Percentiles rank a stretch among this genome's conserved stretches.
These are phyloP conservation scores for Bombus pascuorum DNA, from an alignment of 1,140 invertebrate species.

Conservation along the genomic window DNA sequence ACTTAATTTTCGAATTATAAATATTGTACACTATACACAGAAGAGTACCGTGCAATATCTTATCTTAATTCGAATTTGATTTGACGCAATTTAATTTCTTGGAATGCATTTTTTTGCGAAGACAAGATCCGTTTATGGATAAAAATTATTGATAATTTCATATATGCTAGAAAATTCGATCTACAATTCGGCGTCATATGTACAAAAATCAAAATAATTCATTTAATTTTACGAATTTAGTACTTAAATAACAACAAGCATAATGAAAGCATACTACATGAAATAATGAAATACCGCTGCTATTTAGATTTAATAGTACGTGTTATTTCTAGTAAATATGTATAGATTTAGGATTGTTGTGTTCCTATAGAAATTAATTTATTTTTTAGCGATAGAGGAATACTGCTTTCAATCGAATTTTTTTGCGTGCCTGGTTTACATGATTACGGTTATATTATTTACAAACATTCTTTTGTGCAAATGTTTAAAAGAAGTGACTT, in stretches of 20 bases:
- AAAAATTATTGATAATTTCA: neutral
- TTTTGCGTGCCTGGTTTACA: conserved; percentile 7
- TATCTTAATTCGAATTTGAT: neutral
- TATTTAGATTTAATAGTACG: neutral
- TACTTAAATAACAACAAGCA: neutral
- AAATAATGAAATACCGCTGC: neutral
- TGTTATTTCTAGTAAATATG: conserved; percentile 9
- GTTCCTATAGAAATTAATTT: conserved; percentile 59
- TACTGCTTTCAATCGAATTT: conserved; percentile 2
- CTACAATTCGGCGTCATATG: neutral
- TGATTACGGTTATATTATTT: conserved; percentile 1
- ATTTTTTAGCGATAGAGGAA: conserved; percentile 25
- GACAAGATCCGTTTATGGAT: neutral
- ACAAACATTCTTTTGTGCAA: neutral
- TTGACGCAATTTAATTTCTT: neutral
- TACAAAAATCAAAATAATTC: neutral
- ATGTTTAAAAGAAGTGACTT: conserved; percentile 16
- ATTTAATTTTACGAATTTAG: neutral
- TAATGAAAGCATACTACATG: neutral
- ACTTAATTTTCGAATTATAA: conserved; percentile 3
- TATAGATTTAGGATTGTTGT: conserved; percentile 19
- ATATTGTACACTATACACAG: neutral
- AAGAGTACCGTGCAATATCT: neutral
- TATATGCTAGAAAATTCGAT: neutral
- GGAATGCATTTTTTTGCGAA: neutral